These are phyloP conservation scores for Ochotona curzoniae DNA, from an alignment of 2,113 vertebrate species.

Conservation along the genomic window DNA sequence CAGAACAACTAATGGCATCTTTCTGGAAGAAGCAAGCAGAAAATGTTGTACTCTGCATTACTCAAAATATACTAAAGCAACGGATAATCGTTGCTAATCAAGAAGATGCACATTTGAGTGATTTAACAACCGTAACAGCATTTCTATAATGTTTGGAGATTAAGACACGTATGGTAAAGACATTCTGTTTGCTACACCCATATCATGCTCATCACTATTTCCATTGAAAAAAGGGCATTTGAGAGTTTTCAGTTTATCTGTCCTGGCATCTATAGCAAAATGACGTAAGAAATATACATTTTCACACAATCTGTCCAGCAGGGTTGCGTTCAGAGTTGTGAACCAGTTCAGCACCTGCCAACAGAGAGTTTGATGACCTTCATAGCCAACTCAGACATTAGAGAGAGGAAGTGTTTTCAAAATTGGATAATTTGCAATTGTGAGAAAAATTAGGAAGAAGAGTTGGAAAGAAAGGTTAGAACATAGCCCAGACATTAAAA, in stretches of 20 bases:
- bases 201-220: background rate
- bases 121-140: background rate
- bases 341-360: background rate
- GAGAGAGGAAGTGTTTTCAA: background rate
- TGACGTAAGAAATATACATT: background rate
- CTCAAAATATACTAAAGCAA: background rate
- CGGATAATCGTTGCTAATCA: background rate
- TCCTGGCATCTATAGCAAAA: background rate
- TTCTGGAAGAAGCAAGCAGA: background rate
- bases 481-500: background rate
- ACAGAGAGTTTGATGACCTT: background rate
- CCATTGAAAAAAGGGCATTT: background rate
- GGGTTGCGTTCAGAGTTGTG: background rate
- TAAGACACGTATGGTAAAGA: background rate
- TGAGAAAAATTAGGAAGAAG: background rate
- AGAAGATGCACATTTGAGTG: background rate
- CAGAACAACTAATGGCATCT: background rate
- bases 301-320: background rate
- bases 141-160: background rate
- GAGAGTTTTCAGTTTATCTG: background rate
- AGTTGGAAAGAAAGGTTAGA: background rate
- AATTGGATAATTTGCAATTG: background rate
- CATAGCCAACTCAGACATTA: background rate
- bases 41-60: background rate
- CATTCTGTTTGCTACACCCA: background rate